Percentiles rank a stretch among this genome's conserved stretches.
phyloP scores from a whole-genome alignment of 1,140 invertebrate species.

The Cyclina sinensis region DNA sequence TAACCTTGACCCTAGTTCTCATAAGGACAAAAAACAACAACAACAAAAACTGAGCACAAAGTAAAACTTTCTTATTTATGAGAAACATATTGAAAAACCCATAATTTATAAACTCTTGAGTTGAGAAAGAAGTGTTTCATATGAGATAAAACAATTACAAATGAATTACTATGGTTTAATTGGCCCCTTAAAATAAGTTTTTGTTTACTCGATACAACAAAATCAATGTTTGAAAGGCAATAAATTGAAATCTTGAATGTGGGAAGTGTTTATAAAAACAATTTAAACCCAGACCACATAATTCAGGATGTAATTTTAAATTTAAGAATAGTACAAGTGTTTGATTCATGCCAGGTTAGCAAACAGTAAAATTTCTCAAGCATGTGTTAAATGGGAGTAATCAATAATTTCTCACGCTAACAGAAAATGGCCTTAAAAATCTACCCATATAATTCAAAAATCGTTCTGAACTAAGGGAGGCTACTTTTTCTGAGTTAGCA shows the following conservation, averaged over 20 bases:
- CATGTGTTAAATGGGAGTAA: neutral
- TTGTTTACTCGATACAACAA: constrained; percentile 7
- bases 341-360: neutral
- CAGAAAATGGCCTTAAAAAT: neutral
- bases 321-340: constrained; percentile 3
- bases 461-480: too few species aligned
- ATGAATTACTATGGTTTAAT: constrained; percentile 19
- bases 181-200: constrained; percentile 13
- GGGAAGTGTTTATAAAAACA: constrained; percentile 38
- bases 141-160: constrained; percentile 29
- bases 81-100: neutral
- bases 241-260: neutral
- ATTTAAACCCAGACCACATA: neutral
- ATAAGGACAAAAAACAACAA: too few species aligned
- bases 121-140: neutral
- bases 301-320: constrained; percentile 27
- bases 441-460: too few species aligned
- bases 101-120: constrained; percentile 28
- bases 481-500: too few species aligned
- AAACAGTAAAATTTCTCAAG: constrained; percentile 22
- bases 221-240: constrained; percentile 33
- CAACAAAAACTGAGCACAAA: neutral
- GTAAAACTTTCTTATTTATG: neutral
- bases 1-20: too few species aligned
- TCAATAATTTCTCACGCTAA: constrained; percentile 21